These are phyloP conservation scores for Oreochromis tanganicae DNA, from an alignment of 2,113 vertebrate genomes.

Conservation along the genomic window DNA sequence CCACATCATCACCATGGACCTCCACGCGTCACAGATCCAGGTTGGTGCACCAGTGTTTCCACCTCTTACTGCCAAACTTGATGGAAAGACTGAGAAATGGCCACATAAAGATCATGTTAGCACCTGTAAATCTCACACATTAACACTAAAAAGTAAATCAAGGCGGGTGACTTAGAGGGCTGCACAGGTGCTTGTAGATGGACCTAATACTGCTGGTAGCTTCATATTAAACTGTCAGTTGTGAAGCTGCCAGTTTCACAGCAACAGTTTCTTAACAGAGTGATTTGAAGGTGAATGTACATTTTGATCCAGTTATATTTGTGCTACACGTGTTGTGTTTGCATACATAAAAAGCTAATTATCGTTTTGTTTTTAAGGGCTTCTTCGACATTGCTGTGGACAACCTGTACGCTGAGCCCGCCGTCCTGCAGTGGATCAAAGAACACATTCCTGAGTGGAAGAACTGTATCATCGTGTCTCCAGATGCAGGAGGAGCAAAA, in stretches of 20 bases:
- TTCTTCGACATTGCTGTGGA: constrained; percentile 97
- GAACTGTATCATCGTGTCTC: constrained; percentile 91
- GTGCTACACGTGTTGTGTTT: background rate
- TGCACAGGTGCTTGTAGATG: background rate
- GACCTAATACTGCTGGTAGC: accelerated
- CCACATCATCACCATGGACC: constrained; percentile 98
- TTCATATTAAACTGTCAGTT: background rate
- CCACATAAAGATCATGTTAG: background rate
- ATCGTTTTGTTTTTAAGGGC: constrained; percentile 61
- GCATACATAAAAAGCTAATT: accelerated
- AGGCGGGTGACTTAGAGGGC: background rate
- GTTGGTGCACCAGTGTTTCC: constrained; percentile 47
- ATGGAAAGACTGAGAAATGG: background rate
- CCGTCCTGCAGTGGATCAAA: constrained; percentile 90
- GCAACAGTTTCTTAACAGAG: background rate
- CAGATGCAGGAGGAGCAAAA: constrained; percentile 92
- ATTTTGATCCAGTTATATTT: background rate
- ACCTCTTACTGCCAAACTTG: background rate
- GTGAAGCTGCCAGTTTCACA: background rate
- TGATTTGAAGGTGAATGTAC: background rate
- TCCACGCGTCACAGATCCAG: constrained; percentile 97
- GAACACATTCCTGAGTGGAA: constrained; percentile 91
- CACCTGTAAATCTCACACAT: background rate
- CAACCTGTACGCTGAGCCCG: constrained; percentile 92
- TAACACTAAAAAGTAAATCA: background rate